These are phyloP conservation scores for Agrilus mali DNA, from an alignment of 2,888 invertebrate genomes.

Conservation along the genomic window DNA sequence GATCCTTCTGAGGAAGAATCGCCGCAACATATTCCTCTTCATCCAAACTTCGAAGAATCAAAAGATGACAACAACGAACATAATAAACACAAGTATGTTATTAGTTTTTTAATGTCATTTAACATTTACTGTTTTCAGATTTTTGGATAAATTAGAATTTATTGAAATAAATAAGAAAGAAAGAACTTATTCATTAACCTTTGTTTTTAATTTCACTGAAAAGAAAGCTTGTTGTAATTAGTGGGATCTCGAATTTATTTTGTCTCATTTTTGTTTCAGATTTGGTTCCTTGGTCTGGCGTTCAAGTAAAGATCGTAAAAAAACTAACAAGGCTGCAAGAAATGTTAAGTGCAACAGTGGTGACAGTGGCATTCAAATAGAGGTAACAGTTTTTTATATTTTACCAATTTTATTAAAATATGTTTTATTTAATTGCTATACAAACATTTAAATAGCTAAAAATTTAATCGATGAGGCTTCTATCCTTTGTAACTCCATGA, in stretches of 20 bases:
- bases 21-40: constrained; percentile 23
- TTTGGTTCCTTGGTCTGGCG: constrained; percentile 62
- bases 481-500: too few relatives aligned
- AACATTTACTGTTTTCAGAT: too few relatives aligned
- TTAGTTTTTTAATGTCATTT: constrained; percentile 1
- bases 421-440: too few relatives aligned
- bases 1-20: constrained; percentile 31
- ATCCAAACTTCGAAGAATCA: constrained; percentile 11
- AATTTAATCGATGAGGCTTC: too few relatives aligned
- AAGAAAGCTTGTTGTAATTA: too few relatives aligned
- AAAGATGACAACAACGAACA: constrained; percentile 28
- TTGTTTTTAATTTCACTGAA: background rate
- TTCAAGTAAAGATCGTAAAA: constrained; percentile 56
- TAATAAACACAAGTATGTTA: constrained; percentile 26
- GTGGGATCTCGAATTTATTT: background rate
- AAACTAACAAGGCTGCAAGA: constrained; percentile 51
- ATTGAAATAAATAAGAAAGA: too few relatives aligned
- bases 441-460: too few relatives aligned
- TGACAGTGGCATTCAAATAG: constrained; percentile 61
- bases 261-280: constrained; percentile 27
- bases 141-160: too few relatives aligned
- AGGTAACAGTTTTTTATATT: constrained; percentile 26
- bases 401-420: constrained; percentile 1
- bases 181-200: background rate
- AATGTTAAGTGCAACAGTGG: constrained; percentile 62